phyloP scores from a whole-genome alignment of 1,140 invertebrate species.

The Ectropis grisescens region DNA sequence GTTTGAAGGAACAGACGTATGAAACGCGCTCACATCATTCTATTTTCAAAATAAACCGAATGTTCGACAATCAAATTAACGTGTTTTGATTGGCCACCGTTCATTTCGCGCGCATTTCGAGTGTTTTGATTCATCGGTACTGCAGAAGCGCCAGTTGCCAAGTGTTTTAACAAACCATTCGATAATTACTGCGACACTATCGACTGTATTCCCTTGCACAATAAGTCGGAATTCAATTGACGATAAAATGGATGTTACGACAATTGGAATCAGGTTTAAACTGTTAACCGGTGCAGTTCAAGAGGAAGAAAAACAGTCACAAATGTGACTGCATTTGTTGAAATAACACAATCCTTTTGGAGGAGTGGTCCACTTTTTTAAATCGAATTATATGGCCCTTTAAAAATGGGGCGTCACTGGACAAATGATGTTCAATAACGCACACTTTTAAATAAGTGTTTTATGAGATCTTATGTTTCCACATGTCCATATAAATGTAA shows the following conservation, averaged over 20 bases:
- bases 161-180: conserved; percentile 44
- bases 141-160: conserved; percentile 47
- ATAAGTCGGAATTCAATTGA: too few species aligned
- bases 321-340: conserved; percentile 45
- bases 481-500: too few species aligned
- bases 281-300: conserved; percentile 38
- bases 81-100: conserved; percentile 54
- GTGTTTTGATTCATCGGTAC: conserved; percentile 49
- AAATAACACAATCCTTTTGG: conserved; percentile 36
- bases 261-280: not conserved
- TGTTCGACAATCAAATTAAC: conserved; percentile 46
- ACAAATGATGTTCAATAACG: too few species aligned
- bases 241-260: too few species aligned
- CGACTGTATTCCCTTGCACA: too few species aligned
- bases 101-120: conserved; percentile 28
- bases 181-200: conserved; percentile 2
- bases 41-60: conserved; percentile 29
- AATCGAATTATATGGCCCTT: too few species aligned
- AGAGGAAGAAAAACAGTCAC: conserved; percentile 43
- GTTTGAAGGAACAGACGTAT: too few species aligned
- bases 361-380: conserved; percentile 5
- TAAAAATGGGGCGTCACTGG: too few species aligned
- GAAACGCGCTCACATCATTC: too few species aligned
- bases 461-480: not conserved
- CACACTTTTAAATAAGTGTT: not conserved